Base-by-base conservation (phyloP, 1,140 invertebrate genomes). In the Diabrotica undecimpunctata region DNA sequence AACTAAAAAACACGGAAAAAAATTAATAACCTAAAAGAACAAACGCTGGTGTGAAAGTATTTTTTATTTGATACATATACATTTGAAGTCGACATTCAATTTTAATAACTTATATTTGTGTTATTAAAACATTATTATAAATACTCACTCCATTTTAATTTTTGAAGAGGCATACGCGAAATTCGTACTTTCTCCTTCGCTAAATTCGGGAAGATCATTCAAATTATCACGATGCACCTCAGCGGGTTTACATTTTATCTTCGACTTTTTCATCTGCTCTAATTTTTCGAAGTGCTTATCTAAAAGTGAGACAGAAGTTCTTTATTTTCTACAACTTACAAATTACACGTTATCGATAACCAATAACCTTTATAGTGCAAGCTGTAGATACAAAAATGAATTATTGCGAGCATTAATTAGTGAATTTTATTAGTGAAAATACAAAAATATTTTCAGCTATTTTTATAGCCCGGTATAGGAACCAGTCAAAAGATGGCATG, bases 131-230 rank as follows among this genome's bases (percentile, higher is more conserved):
- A 1, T 25, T 1, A 25, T 25, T 4, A 25, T 25, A 25, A 25
- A 25, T 46, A 52, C 35, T 69, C 63, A 78, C 77, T 68, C 71
- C 62, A 77, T 67, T 65, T 70, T 69, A n/a, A 78, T 62, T 69
- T 67, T 70, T 12, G 69, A 62, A 38, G 75, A 75, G 11, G 77
- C 75, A 69, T 66, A 73, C 14, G 69, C 65, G 65, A 76, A 76
- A 50, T 64, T 69, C 9, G 67, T 54, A 67, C 74, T 78, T 68
- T 71, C 73, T 6, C 66, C 70, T 59, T 74, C 70, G 7, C 68
- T 54, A 14, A 76, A 70, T 62, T 62, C 63, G 6, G 73, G 72
- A 52, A 74, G 65, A 63, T 75, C 67, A 59, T 69, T 65, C 56
- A 66, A 66, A 63, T 54, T 71, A 5, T 72, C 72, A 51, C 60